These are phyloP conservation scores for Mastigias papua DNA, from an alignment of 30 jellyfish, hydroid and myxozoan species.

Conservation along the genomic window DNA sequence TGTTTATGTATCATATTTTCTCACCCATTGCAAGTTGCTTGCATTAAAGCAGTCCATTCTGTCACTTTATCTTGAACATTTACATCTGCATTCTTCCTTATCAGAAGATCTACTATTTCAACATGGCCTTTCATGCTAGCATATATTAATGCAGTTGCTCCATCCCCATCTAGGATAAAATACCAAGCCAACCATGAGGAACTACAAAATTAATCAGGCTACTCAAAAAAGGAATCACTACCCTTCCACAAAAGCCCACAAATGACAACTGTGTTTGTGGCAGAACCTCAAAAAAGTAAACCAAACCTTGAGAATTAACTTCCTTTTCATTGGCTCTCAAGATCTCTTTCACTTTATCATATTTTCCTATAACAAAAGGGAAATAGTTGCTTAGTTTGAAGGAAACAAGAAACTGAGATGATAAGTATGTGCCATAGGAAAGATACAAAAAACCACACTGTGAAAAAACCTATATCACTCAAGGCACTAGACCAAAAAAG, in stretches of 20 bases:
- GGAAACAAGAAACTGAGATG: no score
- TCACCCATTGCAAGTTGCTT: constrained; percentile 94
- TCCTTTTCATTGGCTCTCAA: constrained; percentile 55
- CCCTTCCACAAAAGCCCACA: not conserved
- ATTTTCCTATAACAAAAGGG: constrained; percentile 46
- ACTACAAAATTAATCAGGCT: not conserved
- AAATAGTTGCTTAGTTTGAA: not conserved
- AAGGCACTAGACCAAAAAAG: no score
- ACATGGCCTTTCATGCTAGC: constrained; percentile 92
- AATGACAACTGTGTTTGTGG: no score
- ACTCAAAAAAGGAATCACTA: not conserved
- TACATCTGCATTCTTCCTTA: constrained; percentile 83
- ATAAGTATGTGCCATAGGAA: no score
- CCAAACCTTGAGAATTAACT: constrained; percentile 81
- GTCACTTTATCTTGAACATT: constrained; percentile 83
- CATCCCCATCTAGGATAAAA: constrained; percentile 80
- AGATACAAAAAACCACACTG: no score
- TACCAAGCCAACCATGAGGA: not conserved
- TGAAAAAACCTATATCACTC: no score
- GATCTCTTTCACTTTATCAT: constrained; percentile 59
- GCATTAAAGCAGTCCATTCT: constrained; percentile 99
- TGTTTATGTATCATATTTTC: not conserved
- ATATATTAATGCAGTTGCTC: constrained; percentile 97
- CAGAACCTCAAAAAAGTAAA: no score
- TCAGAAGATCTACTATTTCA: constrained; percentile 77